Percentiles rank a stretch among this genome's conserved stretches.
phyloP scores from a whole-genome alignment of 2,797 vertebrate species.

The Coracias cyanogaster region DNA sequence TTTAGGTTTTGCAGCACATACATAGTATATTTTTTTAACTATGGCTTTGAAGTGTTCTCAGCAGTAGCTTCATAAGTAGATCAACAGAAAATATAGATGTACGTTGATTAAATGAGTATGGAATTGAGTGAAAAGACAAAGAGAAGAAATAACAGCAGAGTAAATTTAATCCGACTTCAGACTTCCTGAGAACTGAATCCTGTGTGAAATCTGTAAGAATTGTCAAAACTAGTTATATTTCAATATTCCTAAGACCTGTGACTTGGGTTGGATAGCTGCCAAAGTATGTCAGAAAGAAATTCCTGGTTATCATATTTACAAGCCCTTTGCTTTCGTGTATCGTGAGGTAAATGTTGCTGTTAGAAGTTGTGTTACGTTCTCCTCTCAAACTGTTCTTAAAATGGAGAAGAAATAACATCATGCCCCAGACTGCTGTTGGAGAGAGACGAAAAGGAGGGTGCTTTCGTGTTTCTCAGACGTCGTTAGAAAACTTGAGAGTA shows the following conservation, averaged over 20 bases:
- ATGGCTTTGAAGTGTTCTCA: constrained; percentile 14
- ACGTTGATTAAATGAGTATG: constrained; percentile 10
- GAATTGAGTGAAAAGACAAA: background rate
- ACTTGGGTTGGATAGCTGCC: background rate
- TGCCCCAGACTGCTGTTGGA: background rate
- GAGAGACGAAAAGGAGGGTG: background rate
- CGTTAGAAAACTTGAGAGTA: background rate
- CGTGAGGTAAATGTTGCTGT: background rate
- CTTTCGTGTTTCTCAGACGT: background rate
- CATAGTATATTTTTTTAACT: background rate
- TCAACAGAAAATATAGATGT: background rate
- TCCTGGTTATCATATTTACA: background rate
- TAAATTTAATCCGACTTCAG: background rate
- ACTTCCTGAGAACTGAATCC: background rate
- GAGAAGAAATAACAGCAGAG: background rate
- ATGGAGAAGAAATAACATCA: background rate
- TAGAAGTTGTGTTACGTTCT: background rate
- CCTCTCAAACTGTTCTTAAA: background rate
- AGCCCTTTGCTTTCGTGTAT: background rate
- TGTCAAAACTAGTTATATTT: background rate
- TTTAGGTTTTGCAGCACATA: constrained; percentile 32
- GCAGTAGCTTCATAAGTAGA: constrained; percentile 25
- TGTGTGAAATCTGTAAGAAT: background rate
- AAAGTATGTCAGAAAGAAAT: background rate
- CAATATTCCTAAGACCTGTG: background rate